Evolutionary conservation across 2,888 invertebrate species (phyloP).

Genomic region (Drepana falcataria): DNA sequence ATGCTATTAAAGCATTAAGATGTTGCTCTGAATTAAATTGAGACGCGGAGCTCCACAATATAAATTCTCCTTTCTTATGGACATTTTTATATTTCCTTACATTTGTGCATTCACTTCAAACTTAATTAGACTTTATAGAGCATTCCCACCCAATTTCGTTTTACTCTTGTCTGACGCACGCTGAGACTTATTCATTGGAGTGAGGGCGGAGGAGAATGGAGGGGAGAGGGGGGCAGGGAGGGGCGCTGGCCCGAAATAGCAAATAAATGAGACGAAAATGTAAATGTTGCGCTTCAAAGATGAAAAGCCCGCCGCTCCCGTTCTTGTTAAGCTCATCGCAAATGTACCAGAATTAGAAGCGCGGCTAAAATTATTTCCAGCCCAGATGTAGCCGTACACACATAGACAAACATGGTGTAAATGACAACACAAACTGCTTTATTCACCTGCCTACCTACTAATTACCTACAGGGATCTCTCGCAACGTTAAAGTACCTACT

Average conservation of each 20-base stretch:
- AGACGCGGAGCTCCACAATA: conserved; percentile 27
- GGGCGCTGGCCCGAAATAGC: conserved; percentile 72
- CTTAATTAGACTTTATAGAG: conserved; percentile 79
- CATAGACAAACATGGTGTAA: conserved; percentile 26
- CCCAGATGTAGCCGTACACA: conserved; percentile 58
- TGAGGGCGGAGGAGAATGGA: conserved; percentile 44
- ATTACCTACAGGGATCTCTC: conserved; percentile 12
- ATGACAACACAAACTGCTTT: conserved; percentile 33
- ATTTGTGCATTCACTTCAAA: conserved; percentile 74
- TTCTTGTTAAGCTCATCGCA: conserved; percentile 75
- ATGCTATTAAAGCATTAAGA: conserved; percentile 4
- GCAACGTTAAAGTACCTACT: too few relatives aligned
- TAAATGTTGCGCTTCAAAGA: conserved; percentile 78
- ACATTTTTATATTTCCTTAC: conserved; percentile 69
- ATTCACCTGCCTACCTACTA: conserved; percentile 31
- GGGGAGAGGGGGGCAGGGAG: conserved; percentile 32
- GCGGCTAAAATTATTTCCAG: conserved; percentile 71
- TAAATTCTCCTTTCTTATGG: conserved; percentile 52
- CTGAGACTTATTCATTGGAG: conserved; percentile 74
- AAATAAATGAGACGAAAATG: conserved; percentile 80
- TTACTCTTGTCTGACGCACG: conserved; percentile 70
- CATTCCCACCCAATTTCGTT: conserved; percentile 76
- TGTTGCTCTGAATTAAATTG: conserved; percentile 18
- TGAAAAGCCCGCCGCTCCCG: conserved; percentile 74
- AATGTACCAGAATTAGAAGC: conserved; percentile 77